A percentile compares a stretch with the other conserved stretches of the same genome.
Conservation (phyloP, 2,888 invertebrate species). For the Andrena bucephala region DNA sequence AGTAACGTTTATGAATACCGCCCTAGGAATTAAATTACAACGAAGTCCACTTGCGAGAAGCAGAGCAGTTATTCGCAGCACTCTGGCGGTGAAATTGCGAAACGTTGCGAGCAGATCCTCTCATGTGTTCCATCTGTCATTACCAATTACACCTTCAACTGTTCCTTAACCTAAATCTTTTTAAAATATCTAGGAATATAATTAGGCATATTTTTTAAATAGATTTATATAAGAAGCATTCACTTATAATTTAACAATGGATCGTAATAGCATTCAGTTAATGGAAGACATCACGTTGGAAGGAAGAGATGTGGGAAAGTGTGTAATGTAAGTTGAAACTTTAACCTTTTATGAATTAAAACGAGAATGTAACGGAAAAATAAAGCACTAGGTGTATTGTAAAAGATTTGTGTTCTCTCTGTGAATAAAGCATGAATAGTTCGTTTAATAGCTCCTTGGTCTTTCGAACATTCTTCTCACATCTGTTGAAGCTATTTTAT, state of each 20-base stretch:
- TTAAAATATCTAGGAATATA: background rate
- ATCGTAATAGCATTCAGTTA: conserved; percentile 74
- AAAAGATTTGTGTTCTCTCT: background rate
- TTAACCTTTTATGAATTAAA: background rate
- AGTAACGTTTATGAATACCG: too few species aligned
- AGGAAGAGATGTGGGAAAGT: conserved; percentile 52
- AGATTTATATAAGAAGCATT: conserved; percentile 4
- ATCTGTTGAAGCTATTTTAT: background rate
- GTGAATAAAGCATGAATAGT: background rate
- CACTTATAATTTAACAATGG: conserved; percentile 66
- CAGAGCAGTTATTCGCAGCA: background rate
- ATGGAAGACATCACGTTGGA: conserved; percentile 78
- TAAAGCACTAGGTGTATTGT: background rate
- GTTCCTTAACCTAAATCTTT: conserved; percentile 22
- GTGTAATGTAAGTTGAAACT: conserved; percentile 34
- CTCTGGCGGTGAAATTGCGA: background rate
- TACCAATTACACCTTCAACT: conserved; percentile 4
- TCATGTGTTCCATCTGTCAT: conserved; percentile 15
- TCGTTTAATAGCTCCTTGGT: background rate
- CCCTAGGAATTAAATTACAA: too few species aligned
- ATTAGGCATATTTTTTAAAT: conserved; percentile 3
- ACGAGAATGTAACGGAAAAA: background rate
- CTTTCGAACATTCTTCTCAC: background rate
- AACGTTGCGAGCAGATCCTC: background rate
- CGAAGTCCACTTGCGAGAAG: background rate